Evolutionary conservation across 2,888 invertebrate genomes (phyloP).

Genomic region (Ectemnius lituratus): DNA sequence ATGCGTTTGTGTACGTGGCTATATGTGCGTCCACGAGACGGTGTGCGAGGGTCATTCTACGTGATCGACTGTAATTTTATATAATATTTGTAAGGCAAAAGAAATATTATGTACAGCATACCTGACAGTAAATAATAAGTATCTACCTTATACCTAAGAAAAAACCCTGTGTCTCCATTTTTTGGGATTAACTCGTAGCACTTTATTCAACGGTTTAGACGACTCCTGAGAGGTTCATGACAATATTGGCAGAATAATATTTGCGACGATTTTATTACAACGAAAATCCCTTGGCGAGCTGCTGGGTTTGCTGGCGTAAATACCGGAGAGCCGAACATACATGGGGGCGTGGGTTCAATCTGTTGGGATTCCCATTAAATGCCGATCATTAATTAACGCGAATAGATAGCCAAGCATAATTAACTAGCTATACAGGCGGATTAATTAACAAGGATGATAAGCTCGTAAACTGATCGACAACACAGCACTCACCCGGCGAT

Average conservation of each 20-base stretch:
- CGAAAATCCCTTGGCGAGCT: too few species aligned
- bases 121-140: constrained; percentile 76
- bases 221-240: background rate
- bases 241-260: constrained; percentile 1
- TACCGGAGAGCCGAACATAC: background rate
- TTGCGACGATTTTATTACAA: background rate
- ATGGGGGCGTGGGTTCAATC: background rate
- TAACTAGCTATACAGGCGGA: constrained; percentile 31
- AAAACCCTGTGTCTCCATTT: background rate
- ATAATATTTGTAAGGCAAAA: constrained; percentile 76
- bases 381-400: constrained; percentile 45
- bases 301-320: too few species aligned
- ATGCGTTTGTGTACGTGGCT: constrained; percentile 48
- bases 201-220: background rate
- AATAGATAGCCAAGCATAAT: constrained; percentile 39
- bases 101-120: constrained; percentile 76
- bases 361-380: constrained; percentile 25
- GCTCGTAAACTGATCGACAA: background rate
- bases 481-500: too few species aligned
- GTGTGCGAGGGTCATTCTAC: constrained; percentile 67
- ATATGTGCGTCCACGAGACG: constrained; percentile 50
- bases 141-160: constrained; percentile 70
- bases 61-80: constrained; percentile 77
- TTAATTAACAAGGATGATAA: constrained; percentile 42
- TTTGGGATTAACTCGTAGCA: background rate